These are phyloP conservation scores for Nycticebus coucang DNA, from an alignment of 2,113 vertebrate species.

Conservation along the genomic window DNA sequence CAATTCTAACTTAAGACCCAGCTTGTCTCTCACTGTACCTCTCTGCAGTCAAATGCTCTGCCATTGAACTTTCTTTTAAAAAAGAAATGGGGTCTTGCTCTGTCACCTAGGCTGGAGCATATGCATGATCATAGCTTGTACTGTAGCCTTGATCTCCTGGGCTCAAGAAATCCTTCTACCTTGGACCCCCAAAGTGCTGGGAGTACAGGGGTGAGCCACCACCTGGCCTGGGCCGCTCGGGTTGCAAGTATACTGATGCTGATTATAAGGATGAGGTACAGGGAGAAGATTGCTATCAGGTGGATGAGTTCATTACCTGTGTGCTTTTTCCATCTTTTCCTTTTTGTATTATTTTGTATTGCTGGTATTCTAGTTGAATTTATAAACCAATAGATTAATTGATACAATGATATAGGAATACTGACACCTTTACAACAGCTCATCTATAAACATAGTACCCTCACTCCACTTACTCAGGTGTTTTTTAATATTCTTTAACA, in stretches of 20 bases:
- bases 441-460: neutral
- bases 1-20: neutral
- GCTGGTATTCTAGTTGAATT: neutral
- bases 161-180: no score
- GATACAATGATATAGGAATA: neutral
- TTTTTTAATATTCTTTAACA: neutral
- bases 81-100: no score
- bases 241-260: accelerated
- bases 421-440: neutral
- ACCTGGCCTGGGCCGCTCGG: neutral
- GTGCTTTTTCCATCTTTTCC: neutral
- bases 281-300: neutral
- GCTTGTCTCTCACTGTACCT: neutral
- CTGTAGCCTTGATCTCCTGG: no score
- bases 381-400: neutral
- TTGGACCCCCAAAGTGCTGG: no score
- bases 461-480: neutral
- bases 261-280: neutral
- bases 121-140: no score
- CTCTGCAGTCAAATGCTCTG: neutral
- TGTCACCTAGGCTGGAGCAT: no score
- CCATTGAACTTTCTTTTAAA: no score
- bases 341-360: constrained; percentile 29
- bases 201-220: no score
- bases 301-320: neutral